phyloP scores from a whole-genome alignment of 2,113 vertebrate species.

The Peromyscus maniculatus region DNA sequence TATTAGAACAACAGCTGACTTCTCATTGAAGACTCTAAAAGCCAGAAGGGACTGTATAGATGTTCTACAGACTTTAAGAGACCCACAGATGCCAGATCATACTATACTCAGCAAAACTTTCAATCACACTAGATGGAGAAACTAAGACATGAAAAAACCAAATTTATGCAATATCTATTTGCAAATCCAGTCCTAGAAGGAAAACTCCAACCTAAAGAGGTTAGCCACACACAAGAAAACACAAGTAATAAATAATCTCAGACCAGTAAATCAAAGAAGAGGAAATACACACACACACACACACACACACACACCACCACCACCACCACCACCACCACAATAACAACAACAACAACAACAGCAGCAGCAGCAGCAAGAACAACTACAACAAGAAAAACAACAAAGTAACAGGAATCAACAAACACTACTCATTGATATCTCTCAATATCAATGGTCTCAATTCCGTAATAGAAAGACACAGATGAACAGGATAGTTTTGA shows the following conservation, averaged over 20 bases:
- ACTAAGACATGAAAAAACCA: background rate
- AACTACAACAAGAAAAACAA: background rate
- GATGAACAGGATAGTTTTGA: background rate
- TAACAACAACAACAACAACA: background rate
- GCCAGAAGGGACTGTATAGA: background rate
- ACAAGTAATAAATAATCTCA: background rate
- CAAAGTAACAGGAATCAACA: background rate
- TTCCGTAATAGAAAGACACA: background rate
- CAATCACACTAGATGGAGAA: background rate
- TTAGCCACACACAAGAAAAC: background rate
- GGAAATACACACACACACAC: background rate
- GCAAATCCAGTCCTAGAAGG: background rate
- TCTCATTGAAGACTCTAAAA: background rate
- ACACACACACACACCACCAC: background rate
- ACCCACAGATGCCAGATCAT: background rate
- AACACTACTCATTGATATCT: background rate
- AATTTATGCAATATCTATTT: background rate
- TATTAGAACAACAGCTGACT: background rate
- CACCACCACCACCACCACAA: no score
- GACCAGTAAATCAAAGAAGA: background rate
- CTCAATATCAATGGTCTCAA: background rate
- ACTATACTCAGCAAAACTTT: background rate
- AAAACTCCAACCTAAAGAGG: background rate
- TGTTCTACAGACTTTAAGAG: background rate
- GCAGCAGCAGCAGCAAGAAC: background rate